Percentiles rank a stretch among this genome's conserved stretches.
phyloP scores from a whole-genome alignment of 2,113 vertebrate species.

The Psettodes erumei region DNA sequence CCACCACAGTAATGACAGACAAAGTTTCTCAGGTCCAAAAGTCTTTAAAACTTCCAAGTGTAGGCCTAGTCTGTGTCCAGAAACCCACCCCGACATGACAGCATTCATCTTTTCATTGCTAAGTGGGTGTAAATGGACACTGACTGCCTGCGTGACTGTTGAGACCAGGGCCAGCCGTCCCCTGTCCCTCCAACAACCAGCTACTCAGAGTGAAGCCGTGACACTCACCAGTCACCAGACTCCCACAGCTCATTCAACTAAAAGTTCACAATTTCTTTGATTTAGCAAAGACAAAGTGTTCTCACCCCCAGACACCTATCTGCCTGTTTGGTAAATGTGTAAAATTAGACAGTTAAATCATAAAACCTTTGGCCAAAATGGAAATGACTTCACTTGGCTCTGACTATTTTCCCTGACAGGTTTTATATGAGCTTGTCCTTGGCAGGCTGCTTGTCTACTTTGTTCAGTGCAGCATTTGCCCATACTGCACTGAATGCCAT shows the following conservation, averaged over 20 bases:
- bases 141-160: constrained; percentile 52
- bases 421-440: background rate
- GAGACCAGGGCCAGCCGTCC: constrained; percentile 55
- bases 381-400: background rate
- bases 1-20: constrained; percentile 18
- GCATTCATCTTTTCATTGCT: constrained; percentile 57
- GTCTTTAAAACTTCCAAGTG: constrained; percentile 4
- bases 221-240: constrained; percentile 18
- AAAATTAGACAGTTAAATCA: background rate
- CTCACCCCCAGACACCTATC: background rate
- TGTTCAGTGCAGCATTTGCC: constrained; percentile 16
- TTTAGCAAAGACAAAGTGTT: too few species aligned
- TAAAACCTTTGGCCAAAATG: background rate
- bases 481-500: background rate
- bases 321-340: background rate
- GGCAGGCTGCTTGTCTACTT: background rate
- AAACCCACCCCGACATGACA: constrained; percentile 41
- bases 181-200: constrained; percentile 56
- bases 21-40: constrained; percentile 43
- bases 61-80: constrained; percentile 17
- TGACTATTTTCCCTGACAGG: background rate
- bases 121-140: constrained; percentile 54
- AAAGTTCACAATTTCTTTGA: too few species aligned
- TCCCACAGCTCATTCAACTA: background rate
- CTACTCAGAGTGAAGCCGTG: constrained; percentile 34